Base-by-base conservation (phyloP, 1,140 invertebrate species). In the Drosophila watanabei region DNA sequence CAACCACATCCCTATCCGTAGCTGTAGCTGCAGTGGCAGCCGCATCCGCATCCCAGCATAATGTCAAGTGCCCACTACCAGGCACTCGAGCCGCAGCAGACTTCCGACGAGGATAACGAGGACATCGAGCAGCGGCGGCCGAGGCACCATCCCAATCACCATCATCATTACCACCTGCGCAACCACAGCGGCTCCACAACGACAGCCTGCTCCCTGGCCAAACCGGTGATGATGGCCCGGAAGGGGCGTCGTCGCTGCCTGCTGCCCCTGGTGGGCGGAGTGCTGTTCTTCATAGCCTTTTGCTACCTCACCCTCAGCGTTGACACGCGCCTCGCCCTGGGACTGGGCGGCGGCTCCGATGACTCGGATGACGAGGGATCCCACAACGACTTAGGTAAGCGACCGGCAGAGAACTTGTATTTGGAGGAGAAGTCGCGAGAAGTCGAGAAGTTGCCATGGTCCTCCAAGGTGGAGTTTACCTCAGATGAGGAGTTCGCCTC, bases 51-150 rank as follows among this genome's bases (percentile, higher is more conserved):
- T 41, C 56, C 46, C 54, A 37, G 49, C 49, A 83, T 54, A 72
- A 91, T 91, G 88, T 80, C 88, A 54, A 91, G 84, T 73, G 88
- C 88, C 62, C 82, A 88, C 30, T 91, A 91, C 33, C 79, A 81
- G 68, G 72, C 88, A 69, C 83, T 90, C 46, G 76, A 57, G 58
- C 48, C 49, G 35, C 86, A 61, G 35, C 86, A 61, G 32, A 52
- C 75, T 46, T 83, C 71, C 52, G 59, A 88, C 69, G 73, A 87
- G 49, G 70, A 81, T 51, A 59, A 70, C 54, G 70, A 66, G 48
- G 58, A 75, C 58, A 69, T 71, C 33, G 69, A 70, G 10, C n/a
- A 71, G 28, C 51, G 49, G 33, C 18, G 35, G 14, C 35, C 54
- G 33, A 52, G 14, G 51, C 51, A 52, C 8, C 30, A 32, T 13